Percentiles rank a stretch among this genome's conserved stretches.
Evolutionary conservation across 92 coral and sea anemone species (phyloP).

Genomic region (Actinostola sp.): DNA sequence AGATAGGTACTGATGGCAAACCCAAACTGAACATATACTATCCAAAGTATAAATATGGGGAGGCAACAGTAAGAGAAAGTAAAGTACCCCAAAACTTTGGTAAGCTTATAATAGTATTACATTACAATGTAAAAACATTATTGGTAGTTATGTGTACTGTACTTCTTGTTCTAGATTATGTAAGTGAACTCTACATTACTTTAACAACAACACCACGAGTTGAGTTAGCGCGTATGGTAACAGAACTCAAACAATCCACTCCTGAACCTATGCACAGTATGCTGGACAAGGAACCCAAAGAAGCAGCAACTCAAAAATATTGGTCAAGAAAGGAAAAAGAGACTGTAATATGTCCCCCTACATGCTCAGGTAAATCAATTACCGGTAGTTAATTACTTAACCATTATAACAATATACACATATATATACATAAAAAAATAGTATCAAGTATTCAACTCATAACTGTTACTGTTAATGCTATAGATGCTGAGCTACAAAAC

Average conservation of each 20-base stretch:
- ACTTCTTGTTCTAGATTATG: slow-evolving; percentile 33
- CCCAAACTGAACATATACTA: slow-evolving; percentile 6
- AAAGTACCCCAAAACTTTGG: slow-evolving; percentile 29
- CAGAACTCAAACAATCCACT: slow-evolving; percentile 17
- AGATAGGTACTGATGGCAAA: slow-evolving; percentile 5
- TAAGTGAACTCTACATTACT: slow-evolving; percentile 19
- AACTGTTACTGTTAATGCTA: neutral
- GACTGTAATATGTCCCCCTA: too few species aligned
- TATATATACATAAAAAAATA: neutral
- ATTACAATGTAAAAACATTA: too few species aligned
- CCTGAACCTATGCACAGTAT: slow-evolving; percentile 39
- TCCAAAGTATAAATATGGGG: slow-evolving; percentile 34
- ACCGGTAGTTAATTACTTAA: neutral
- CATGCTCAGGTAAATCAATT: neutral
- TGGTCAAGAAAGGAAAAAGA: slow-evolving; percentile 25
- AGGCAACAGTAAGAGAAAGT: slow-evolving; percentile 25
- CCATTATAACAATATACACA: too few species aligned
- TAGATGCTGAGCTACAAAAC: slow-evolving; percentile 15
- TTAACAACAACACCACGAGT: slow-evolving; percentile 19
- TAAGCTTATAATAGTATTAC: neutral
- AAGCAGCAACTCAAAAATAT: slow-evolving; percentile 16
- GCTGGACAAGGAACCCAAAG: slow-evolving; percentile 31
- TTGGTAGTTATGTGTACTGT: neutral
- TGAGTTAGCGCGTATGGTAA: slow-evolving; percentile 13
- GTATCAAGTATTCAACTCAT: neutral